Conservation (phyloP, 1,140 invertebrate genomes). For the Drosophila varians region DNA sequence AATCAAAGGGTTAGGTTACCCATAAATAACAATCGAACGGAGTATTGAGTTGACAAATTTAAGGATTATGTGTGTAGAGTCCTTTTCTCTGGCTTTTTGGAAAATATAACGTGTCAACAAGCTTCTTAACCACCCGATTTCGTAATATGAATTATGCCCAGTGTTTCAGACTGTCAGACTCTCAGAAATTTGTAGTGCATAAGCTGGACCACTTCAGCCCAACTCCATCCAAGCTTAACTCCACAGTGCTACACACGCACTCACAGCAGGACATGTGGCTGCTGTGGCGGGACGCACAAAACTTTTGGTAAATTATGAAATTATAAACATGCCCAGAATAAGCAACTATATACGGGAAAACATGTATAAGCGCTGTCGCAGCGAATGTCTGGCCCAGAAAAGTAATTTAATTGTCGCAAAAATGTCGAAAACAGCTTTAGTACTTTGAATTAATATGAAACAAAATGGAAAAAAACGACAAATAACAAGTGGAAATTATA, state of each 20-base stretch:
- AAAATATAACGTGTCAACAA: background rate
- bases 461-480: constrained; percentile 33
- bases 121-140: background rate
- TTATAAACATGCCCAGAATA: constrained; percentile 66
- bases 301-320: constrained; percentile 78
- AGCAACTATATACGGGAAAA: constrained; percentile 23
- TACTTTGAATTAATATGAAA: constrained; percentile 71
- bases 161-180: constrained; percentile 9
- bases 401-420: constrained; percentile 80
- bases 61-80: background rate
- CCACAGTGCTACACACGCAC: constrained; percentile 21
- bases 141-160: constrained; percentile 14
- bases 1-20: background rate
- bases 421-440: constrained; percentile 78
- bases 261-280: constrained; percentile 71
- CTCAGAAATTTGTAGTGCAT: constrained; percentile 69
- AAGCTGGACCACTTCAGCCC: constrained; percentile 28
- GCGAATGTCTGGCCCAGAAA: constrained; percentile 72
- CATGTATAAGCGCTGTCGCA: constrained; percentile 17
- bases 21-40: background rate
- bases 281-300: constrained; percentile 50
- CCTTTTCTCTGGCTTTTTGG: background rate
- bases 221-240: constrained; percentile 18
- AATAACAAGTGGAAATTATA: constrained; percentile 78
- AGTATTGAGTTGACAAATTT: background rate